Conservation (phyloP, 2,113 vertebrate genomes). For the Sarotherodon lohbergeri region DNA sequence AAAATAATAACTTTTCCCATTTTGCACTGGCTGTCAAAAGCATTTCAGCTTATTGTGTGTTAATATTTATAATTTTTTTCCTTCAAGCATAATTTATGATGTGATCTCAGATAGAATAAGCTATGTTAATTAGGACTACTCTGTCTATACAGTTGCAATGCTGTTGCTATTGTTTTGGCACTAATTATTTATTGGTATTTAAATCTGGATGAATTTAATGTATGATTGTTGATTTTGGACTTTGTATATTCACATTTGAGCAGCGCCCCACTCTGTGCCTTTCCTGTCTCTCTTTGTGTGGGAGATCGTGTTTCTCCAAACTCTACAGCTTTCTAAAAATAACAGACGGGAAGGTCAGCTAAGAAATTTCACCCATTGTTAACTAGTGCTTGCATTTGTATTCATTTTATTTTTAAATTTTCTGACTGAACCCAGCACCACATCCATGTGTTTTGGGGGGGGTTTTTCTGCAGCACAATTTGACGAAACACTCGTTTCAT, state of each 20-base stretch:
- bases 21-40: neutral
- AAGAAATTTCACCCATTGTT: neutral
- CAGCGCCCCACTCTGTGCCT: neutral
- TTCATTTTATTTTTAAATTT: neutral
- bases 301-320: neutral
- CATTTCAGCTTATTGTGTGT: neutral
- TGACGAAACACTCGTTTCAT: neutral
- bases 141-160: neutral
- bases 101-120: neutral
- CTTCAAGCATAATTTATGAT: neutral
- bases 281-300: neutral
- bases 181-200: neutral
- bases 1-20: neutral
- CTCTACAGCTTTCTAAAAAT: neutral
- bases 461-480: neutral
- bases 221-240: neutral
- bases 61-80: neutral
- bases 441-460: neutral
- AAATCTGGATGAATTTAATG: neutral
- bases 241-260: neutral
- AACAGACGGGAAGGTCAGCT: neutral
- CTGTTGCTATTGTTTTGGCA: neutral
- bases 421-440: neutral
- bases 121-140: neutral
- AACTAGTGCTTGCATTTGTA: neutral